A percentile compares a stretch with the other conserved stretches of the same genome.
Conservation (phyloP, 2,888 invertebrate species). For the Nematopogon swammerdamellus region DNA sequence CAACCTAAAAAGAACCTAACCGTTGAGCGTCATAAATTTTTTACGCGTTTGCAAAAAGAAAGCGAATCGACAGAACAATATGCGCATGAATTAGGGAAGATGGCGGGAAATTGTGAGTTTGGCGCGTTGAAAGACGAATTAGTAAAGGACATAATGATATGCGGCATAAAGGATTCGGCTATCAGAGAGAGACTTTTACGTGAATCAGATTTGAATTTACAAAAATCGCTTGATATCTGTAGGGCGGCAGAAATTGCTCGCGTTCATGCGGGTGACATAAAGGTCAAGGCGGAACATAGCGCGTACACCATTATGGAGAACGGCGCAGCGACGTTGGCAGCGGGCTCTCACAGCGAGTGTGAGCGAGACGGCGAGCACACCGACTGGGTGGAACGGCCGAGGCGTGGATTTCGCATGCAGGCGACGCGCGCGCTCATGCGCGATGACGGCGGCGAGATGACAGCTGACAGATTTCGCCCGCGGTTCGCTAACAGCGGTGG, state of each 20-base stretch:
- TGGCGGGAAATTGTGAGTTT: background rate
- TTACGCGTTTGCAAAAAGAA: slow-evolving; percentile 10
- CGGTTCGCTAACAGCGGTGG: no score
- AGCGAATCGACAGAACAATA: slow-evolving; percentile 10
- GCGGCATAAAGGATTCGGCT: background rate
- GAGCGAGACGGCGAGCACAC: background rate
- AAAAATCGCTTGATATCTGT: background rate
- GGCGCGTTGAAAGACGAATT: background rate
- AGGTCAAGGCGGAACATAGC: no score
- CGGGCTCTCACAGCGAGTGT: no score
- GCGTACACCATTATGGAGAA: background rate
- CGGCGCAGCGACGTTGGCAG: background rate
- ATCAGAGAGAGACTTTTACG: background rate
- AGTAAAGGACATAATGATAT: background rate
- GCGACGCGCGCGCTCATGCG: no score
- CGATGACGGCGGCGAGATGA: no score
- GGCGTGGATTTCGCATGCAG: no score
- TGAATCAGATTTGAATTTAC: background rate
- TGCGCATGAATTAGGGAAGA: background rate
- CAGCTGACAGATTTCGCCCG: no score
- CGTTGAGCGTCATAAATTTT: slow-evolving; percentile 11
- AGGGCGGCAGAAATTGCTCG: background rate
- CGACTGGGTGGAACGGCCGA: background rate
- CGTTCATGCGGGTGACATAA: background rate
- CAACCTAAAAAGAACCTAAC: slow-evolving; percentile 12